A percentile compares a stretch with the other conserved stretches of the same genome.
phyloP scores from a whole-genome alignment of 2,797 vertebrate species.

The Masticophis lateralis region DNA sequence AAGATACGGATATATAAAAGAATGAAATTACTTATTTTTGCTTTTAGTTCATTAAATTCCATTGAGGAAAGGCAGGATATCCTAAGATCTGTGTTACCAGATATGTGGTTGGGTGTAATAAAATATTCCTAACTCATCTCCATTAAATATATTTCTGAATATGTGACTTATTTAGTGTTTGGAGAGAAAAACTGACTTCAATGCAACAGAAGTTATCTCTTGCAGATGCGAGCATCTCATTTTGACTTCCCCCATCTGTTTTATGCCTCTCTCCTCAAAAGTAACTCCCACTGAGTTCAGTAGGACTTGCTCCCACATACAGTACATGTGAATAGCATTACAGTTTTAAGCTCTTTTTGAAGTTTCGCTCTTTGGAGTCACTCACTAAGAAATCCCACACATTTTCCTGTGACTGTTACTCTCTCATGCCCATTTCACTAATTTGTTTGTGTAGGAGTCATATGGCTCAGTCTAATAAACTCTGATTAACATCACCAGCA shows the following conservation, averaged over 20 bases:
- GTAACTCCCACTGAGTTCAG: neutral
- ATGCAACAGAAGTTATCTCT: neutral
- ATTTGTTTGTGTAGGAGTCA: neutral
- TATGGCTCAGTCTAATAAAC: neutral
- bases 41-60: neutral
- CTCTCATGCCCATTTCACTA: neutral
- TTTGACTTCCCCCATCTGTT: neutral
- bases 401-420: conserved; percentile 14
- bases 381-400: neutral
- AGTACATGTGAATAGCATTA: neutral
- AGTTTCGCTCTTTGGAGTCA: neutral
- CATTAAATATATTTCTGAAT: neutral
- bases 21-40: neutral
- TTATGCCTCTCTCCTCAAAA: neutral
- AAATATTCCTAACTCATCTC: neutral
- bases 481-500: conserved; percentile 4
- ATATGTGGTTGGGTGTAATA: neutral
- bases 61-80: neutral
- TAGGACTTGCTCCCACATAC: neutral
- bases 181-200: neutral
- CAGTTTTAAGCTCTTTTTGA: neutral
- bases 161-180: neutral
- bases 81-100: neutral
- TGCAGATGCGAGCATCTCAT: neutral
- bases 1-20: neutral